These are phyloP conservation scores for Nycticryphes semicollaris DNA, from an alignment of 2,113 vertebrate species.

Conservation along the genomic window DNA sequence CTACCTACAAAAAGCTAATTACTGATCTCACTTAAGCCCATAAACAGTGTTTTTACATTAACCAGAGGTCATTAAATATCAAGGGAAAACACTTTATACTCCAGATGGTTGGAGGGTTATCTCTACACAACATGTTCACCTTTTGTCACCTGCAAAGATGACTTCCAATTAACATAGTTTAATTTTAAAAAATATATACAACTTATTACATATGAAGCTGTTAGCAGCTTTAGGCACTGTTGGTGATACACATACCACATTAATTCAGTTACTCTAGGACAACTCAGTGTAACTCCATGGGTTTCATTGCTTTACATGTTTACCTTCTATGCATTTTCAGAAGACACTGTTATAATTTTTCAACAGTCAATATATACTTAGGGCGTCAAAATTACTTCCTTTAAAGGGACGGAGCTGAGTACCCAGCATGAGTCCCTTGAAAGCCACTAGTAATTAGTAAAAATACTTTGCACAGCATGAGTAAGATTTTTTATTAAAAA, in stretches of 20 bases:
- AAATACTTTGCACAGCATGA: not conserved
- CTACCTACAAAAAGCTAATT: slow-evolving; percentile 38
- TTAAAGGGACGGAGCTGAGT: not conserved
- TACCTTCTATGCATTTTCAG: not conserved
- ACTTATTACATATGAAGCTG: not conserved
- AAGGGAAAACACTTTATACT: slow-evolving; percentile 18
- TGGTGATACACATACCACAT: not conserved
- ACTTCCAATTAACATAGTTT: not conserved
- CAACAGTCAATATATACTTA: not conserved
- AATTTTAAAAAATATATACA: not conserved
- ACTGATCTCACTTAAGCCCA: not conserved
- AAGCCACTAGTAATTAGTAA: not conserved
- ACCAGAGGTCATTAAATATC: slow-evolving; percentile 30
- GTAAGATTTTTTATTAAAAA: not conserved
- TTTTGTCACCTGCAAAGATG: not conserved
- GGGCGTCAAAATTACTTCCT: not conserved
- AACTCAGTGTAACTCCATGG: not conserved
- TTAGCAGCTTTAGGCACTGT: not conserved
- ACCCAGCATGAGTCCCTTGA: not conserved
- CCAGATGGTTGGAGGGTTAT: slow-evolving; percentile 1
- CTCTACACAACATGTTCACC: not conserved
- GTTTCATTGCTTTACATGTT: not conserved
- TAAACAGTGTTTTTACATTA: slow-evolving; percentile 24
- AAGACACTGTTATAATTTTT: not conserved
- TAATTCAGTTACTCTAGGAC: not conserved